Percentiles rank a stretch among this genome's conserved stretches.
Conservation (phyloP, 2,888 invertebrate species). For the Acanthococcus lagerstroemiae region DNA sequence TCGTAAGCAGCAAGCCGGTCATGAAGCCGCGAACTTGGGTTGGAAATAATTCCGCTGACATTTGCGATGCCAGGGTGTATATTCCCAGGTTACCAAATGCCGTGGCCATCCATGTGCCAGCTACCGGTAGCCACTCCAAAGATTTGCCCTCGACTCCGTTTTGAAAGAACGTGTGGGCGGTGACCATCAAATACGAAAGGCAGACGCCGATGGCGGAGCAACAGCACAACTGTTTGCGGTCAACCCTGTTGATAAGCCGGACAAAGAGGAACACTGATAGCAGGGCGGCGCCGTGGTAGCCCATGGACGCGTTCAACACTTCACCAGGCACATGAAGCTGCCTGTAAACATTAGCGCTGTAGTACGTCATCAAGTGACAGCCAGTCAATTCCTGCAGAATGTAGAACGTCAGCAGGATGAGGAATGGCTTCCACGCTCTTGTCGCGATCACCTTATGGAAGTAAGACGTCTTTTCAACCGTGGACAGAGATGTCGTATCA, state of each 20-base stretch:
- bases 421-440: conserved; percentile 56
- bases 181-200: conserved; percentile 47
- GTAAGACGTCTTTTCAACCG: neutral
- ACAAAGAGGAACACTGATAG: conserved; percentile 58
- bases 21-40: neutral
- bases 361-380: conserved; percentile 60
- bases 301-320: conserved; percentile 57
- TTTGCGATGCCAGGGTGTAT: conserved; percentile 43
- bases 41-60: conserved; percentile 1
- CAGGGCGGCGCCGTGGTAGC: conserved; percentile 55
- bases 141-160: conserved; percentile 38
- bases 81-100: conserved; percentile 62
- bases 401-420: conserved; percentile 54
- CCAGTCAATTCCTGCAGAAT: conserved; percentile 61
- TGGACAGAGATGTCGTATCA: no score
- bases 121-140: conserved; percentile 44
- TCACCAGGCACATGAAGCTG: conserved; percentile 55
- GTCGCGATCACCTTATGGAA: conserved; percentile 42
- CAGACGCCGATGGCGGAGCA: conserved; percentile 55
- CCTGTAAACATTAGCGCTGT: conserved; percentile 59
- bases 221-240: conserved; percentile 54
- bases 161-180: conserved; percentile 38
- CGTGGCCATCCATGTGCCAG: conserved; percentile 57
- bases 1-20: conserved; percentile 48
- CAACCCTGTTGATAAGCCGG: conserved; percentile 53